Base-by-base conservation (phyloP, 2,797 vertebrate species). In the Argentina silus region DNA sequence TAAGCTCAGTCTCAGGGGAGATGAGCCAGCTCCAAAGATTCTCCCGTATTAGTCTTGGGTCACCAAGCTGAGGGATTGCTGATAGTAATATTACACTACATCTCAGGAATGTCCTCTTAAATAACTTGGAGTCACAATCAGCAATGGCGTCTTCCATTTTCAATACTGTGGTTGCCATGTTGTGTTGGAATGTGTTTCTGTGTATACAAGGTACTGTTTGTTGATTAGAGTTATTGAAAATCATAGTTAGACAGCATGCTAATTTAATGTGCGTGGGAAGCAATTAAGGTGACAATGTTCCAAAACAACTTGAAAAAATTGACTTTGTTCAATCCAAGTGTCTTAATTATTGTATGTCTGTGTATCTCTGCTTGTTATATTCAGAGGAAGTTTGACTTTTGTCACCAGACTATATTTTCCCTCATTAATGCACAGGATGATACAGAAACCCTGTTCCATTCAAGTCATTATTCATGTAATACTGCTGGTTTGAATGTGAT, bases 1-100 rank as follows among this genome's bases (percentile, higher is more conserved):
- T 64, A 64, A 64, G 62, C 62, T 8, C 8, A 5, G 43, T 64
- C 62, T 64, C 62, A 64, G 43, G 62, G 62, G 62, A 64, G 62
- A 27, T 5, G 17, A 8, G 62, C 19, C 61, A 64, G 61, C 61
- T n/a, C 23, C 1, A 15, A 63, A 14, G 61, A 45, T 64, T 44
- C 42, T 64, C 15, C 7, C 5, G 62, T 21, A 64, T 64, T 64
- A 64, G 43, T 8, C 42, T n/a, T 19, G 62, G 62, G 62, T 64
- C 43, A 47, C 42, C 43, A 64, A 4, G n/a, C 43, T 17, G 44
- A 47, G n/a, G 21, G 15, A 63, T 23, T 19, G 56, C 56, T 59
- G 56, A 19, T 59, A 4, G 56, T 10, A 19, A 59, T 59, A 59
- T 59, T 59, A 59, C 27, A 23, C 36, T 42, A 42, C 62, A 64